Evolutionary conservation across 2,113 vertebrate genomes (phyloP), one percentile per base, ranked within the genome.

Genomic region (Elephas maximus): DNA sequence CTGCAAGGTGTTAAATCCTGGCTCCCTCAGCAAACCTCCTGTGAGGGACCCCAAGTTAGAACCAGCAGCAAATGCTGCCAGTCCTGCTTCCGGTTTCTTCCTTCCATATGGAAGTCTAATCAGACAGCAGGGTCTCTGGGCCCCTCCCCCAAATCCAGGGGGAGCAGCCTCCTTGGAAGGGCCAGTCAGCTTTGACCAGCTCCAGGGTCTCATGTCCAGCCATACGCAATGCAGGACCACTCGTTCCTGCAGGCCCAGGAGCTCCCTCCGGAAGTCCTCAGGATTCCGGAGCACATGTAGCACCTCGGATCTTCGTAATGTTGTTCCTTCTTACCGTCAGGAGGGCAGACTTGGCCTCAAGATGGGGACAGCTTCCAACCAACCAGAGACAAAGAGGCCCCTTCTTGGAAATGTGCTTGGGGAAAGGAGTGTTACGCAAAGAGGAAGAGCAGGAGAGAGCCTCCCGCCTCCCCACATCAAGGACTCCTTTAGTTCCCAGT

Each of bases 361-460:
- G 8, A 28, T 41, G 97, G 95, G 97, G 98, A 92, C 95, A 92
- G 95, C 97, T 96, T 98, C 98, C 98, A 98, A 98, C 96, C 97
- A 98, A 96, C 82, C 96, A 85, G 87, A 97, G 90, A 98, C 98
- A 98, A 98, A 98, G 98, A 97, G 89, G 94, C 91, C 96, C 37
- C 92, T 88, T 96, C 95, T 96, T 60, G 96, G 97, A 98, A 98
- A 97, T 91, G 97, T 96, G 97, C 98, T 94, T 74, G 73, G 81
- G 95, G 97, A 95, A 96, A 18, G 57, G 69, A 87, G 63, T 8
- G 15, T 11, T 26, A 23, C 71, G 67, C 87, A 80, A 41, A 2
- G 73, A 91, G 88, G 83, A 67, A 44, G 60, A 90, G 37, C 57
- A 82, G 65, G 41, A 91, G 57, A 78, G 53, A 14, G 65, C 3